Evolutionary conservation across 2,797 vertebrate species (phyloP).

Genomic region (Scolopax bukidnonensis): DNA sequence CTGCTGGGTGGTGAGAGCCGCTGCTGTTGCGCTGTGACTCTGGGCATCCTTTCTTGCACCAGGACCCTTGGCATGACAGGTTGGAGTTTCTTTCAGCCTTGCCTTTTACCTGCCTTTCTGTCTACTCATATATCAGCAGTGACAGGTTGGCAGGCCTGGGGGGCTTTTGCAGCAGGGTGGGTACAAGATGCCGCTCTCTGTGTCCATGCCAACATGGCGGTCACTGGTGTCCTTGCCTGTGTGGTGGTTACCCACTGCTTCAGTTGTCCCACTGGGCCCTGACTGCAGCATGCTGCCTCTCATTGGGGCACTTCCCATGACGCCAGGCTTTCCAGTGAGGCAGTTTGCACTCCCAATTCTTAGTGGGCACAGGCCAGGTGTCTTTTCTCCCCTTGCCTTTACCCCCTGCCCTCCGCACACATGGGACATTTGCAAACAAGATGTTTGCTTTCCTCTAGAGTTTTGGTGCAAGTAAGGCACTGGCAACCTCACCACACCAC

Average conservation of each 20-base stretch:
- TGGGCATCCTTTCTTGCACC: background rate
- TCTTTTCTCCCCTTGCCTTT: no score
- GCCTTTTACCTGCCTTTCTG: background rate
- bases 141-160: no score
- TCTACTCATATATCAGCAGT: accelerated
- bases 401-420: background rate
- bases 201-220: background rate
- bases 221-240: background rate
- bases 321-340: background rate
- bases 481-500: background rate
- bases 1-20: accelerated
- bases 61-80: background rate
- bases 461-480: background rate
- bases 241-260: background rate
- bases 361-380: background rate
- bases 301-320: background rate
- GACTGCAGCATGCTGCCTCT: background rate
- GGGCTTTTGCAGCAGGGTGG: no score
- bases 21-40: accelerated
- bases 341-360: background rate
- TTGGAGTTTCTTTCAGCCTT: background rate
- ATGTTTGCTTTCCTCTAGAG: background rate
- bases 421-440: background rate
- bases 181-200: background rate
- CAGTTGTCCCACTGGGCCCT: background rate